These are phyloP conservation scores for Altica lythri DNA, from an alignment of 2,888 invertebrate species.

Conservation along the genomic window DNA sequence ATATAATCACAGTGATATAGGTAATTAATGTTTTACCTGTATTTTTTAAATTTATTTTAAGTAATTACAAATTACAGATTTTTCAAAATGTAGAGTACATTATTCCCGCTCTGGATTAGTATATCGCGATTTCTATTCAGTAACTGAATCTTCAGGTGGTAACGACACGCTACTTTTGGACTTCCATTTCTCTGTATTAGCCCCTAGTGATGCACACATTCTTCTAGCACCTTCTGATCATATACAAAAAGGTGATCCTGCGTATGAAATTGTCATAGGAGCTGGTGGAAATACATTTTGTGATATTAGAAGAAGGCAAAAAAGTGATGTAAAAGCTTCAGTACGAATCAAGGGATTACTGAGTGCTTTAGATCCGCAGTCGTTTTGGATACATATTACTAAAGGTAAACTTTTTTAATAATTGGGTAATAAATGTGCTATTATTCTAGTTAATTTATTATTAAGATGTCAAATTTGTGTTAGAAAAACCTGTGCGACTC, in stretches of 20 bases:
- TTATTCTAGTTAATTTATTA: no score
- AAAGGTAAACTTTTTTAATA: no score
- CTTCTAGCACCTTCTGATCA: slow-evolving; percentile 62
- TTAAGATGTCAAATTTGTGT: no score
- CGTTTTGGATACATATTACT: slow-evolving; percentile 68
- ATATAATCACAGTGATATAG: slow-evolving; percentile 36
- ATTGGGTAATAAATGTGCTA: no score
- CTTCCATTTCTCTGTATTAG: slow-evolving; percentile 70
- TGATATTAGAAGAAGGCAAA: slow-evolving; percentile 66
- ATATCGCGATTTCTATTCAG: slow-evolving; percentile 64
- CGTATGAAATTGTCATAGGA: slow-evolving; percentile 74
- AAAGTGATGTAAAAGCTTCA: slow-evolving; percentile 63
- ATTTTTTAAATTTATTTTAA: not conserved
- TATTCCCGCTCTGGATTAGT: slow-evolving; percentile 62
- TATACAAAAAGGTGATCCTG: slow-evolving; percentile 60
- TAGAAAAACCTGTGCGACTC: no score
- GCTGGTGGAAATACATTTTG: slow-evolving; percentile 74
- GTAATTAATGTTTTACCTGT: slow-evolving; percentile 16
- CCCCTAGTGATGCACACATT: slow-evolving; percentile 72
- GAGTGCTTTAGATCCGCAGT: slow-evolving; percentile 65
- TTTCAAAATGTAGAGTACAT: slow-evolving; percentile 61
- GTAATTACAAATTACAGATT: slow-evolving; percentile 43
- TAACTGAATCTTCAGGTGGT: slow-evolving; percentile 46
- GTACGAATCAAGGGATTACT: slow-evolving; percentile 63
- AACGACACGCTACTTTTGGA: slow-evolving; percentile 54